Evolutionary conservation across 2,797 vertebrate species (phyloP).

Genomic region (Scarus forsteni): DNA sequence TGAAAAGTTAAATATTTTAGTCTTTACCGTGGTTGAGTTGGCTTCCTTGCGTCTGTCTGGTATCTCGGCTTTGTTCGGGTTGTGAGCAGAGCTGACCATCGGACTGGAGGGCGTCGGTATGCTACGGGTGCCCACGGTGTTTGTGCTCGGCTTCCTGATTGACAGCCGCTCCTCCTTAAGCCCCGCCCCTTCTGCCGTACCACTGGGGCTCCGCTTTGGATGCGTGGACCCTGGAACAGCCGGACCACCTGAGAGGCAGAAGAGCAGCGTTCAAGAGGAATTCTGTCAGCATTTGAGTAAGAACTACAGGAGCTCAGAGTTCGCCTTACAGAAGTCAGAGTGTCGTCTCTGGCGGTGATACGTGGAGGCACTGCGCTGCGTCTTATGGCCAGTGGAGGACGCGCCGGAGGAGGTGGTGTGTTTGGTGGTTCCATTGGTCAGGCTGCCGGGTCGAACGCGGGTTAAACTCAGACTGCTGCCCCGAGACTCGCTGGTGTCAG

Average conservation of each 20-base stretch:
- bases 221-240: slow-evolving; percentile 85
- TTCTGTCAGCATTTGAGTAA: background rate
- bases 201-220: slow-evolving; percentile 91
- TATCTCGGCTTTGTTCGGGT: slow-evolving; percentile 94
- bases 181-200: slow-evolving; percentile 82
- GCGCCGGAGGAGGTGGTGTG: slow-evolving; percentile 72
- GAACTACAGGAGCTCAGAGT: background rate
- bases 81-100: slow-evolving; percentile 95
- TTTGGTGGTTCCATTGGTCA: slow-evolving; percentile 90
- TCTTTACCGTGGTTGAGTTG: slow-evolving; percentile 84
- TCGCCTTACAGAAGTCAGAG: slow-evolving; percentile 91
- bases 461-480: slow-evolving; percentile 90
- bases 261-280: background rate
- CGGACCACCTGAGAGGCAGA: slow-evolving; percentile 85
- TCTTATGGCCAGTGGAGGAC: slow-evolving; percentile 83
- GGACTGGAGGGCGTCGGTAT: slow-evolving; percentile 90
- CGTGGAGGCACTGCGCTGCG: slow-evolving; percentile 89
- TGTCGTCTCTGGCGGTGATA: slow-evolving; percentile 95
- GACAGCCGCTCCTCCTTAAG: slow-evolving; percentile 90
- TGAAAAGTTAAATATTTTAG: background rate
- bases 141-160: slow-evolving; percentile 87
- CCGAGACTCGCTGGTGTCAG: slow-evolving; percentile 85
- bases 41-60: slow-evolving; percentile 91
- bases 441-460: slow-evolving; percentile 86
- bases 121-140: slow-evolving; percentile 84